phyloP scores from a whole-genome alignment of 2,797 vertebrate genomes.

The Cichlasoma orientale region DNA sequence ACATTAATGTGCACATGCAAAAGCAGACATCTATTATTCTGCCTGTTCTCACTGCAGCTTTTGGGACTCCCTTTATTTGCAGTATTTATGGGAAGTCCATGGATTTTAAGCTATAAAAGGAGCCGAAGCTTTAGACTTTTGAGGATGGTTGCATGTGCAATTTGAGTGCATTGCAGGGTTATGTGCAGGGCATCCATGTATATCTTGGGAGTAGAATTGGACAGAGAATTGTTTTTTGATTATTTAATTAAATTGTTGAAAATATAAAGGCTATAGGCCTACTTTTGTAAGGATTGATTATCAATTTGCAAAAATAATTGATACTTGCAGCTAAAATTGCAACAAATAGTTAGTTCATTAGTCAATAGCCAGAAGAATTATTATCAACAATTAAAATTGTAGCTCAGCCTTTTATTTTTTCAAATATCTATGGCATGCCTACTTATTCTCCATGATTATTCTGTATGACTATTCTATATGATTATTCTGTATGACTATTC shows the following conservation, averaged over 20 bases:
- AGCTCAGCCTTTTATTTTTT: neutral
- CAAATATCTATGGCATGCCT: neutral
- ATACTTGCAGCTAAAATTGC: neutral
- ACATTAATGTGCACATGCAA: neutral
- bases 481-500: neutral
- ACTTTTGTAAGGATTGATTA: neutral
- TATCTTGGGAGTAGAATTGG: neutral
- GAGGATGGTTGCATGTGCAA: constrained; percentile 38
- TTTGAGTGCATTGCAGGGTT: constrained; percentile 30
- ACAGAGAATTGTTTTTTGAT: neutral
- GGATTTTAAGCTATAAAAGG: constrained; percentile 7
- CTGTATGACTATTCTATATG: no score
- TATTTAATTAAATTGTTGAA: neutral
- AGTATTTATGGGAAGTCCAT: constrained; percentile 34
- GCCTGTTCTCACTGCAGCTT: neutral
- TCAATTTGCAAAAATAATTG: neutral
- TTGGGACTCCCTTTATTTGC: constrained; percentile 45
- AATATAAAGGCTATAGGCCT: neutral
- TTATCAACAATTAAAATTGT: neutral
- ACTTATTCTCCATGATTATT: no score
- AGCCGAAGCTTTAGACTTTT: constrained; percentile 33
- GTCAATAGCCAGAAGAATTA: neutral
- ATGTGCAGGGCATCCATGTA: constrained; percentile 6
- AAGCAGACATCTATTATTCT: neutral
- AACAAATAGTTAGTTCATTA: neutral